phyloP scores from a whole-genome alignment of 2,797 vertebrate species.

The Nyctalus aviator region DNA sequence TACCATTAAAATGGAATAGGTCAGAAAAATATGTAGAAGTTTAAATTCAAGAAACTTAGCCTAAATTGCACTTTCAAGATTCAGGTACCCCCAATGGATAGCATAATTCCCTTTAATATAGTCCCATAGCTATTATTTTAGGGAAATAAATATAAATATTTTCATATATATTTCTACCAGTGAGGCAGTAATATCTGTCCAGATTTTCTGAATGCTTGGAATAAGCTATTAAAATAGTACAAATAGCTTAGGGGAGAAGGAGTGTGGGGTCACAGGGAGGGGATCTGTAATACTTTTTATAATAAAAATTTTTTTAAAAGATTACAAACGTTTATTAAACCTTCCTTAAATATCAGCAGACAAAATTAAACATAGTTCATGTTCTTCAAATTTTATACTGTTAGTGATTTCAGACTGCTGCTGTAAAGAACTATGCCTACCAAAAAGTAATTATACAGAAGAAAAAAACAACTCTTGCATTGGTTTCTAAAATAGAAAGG shows the following conservation, averaged over 20 bases:
- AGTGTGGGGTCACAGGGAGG: too few relatives aligned
- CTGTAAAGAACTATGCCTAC: not conserved
- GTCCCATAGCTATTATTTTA: not conserved
- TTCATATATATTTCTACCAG: not conserved
- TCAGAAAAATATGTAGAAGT: not conserved
- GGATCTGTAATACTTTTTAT: too few relatives aligned
- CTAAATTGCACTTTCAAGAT: not conserved
- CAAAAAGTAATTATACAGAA: not conserved
- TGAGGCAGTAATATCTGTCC: not conserved
- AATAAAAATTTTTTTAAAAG: too few relatives aligned
- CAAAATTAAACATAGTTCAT: constrained; percentile 16
- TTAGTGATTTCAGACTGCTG: not conserved
- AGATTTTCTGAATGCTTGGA: not conserved
- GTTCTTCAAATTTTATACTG: not conserved
- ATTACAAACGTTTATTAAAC: not conserved
- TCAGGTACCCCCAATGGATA: not conserved
- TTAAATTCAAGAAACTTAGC: not conserved
- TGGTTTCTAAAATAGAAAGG: not conserved
- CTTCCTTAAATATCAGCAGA: not conserved
- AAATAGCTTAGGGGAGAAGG: too few relatives aligned
- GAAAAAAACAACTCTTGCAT: not conserved
- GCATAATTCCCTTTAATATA: not conserved
- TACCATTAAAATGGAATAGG: not conserved
- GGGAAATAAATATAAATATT: not conserved
- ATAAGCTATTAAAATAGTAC: constrained; percentile 7